Evolutionary conservation across 2,888 invertebrate genomes (phyloP).

Genomic region (Cheilosia urbana): DNA sequence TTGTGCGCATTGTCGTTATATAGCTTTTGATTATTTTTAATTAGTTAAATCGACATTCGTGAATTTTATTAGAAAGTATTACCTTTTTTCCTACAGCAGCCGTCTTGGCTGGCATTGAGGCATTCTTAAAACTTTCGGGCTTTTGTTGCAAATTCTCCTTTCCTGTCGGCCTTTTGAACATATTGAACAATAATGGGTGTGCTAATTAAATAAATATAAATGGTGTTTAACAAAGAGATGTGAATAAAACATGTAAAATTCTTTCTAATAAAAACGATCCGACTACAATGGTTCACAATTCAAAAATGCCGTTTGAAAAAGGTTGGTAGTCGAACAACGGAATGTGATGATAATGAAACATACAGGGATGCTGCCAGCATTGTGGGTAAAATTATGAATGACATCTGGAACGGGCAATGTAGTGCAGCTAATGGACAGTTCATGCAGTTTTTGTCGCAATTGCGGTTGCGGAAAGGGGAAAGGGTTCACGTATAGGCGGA

Average conservation of each 20-base stretch:
- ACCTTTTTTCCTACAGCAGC: slow-evolving; percentile 55
- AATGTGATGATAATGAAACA: slow-evolving; percentile 30
- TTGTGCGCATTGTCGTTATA: slow-evolving; percentile 16
- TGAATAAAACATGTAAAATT: slow-evolving; percentile 3
- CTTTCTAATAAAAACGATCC: not conserved
- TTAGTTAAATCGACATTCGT: not conserved
- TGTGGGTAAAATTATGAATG: not conserved
- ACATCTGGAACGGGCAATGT: not conserved
- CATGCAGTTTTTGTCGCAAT: no score
- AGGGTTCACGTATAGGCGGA: no score
- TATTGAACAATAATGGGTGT: slow-evolving; percentile 18
- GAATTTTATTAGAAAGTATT: slow-evolving; percentile 1
- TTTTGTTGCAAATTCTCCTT: slow-evolving; percentile 66
- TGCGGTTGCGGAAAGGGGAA: no score
- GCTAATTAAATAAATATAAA: not conserved
- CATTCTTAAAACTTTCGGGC: slow-evolving; percentile 29
- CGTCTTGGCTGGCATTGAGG: slow-evolving; percentile 7
- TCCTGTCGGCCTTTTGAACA: slow-evolving; percentile 59
- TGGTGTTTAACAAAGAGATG: not conserved
- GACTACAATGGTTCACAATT: slow-evolving; percentile 43
- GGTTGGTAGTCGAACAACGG: slow-evolving; percentile 25
- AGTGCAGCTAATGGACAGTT: not conserved
- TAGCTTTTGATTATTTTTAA: slow-evolving; percentile 20
- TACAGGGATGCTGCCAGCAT: slow-evolving; percentile 26
- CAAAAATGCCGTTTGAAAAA: slow-evolving; percentile 70